These are phyloP conservation scores for Bombyx huttoni DNA, from an alignment of 2,888 invertebrate species.

Conservation along the genomic window DNA sequence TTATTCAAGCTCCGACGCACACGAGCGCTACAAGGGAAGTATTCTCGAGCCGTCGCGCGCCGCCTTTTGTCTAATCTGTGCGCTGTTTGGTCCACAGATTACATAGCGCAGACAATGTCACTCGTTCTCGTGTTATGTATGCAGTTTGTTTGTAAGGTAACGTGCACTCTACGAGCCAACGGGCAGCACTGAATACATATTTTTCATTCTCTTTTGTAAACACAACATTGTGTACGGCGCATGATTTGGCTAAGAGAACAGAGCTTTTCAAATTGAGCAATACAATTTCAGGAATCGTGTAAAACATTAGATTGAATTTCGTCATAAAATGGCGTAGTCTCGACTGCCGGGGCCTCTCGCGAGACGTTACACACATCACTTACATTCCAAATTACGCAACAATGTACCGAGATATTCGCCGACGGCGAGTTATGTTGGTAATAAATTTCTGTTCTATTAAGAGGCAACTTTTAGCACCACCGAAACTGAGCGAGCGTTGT, in stretches of 20 bases:
- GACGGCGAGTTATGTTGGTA: constrained; percentile 7
- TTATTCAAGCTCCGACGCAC: constrained; percentile 9
- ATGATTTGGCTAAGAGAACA: no score
- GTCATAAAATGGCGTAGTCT: constrained; percentile 13
- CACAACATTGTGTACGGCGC: no score
- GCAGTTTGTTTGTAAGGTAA: constrained; percentile 1
- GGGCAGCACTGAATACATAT: neutral
- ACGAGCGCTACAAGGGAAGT: constrained; percentile 1
- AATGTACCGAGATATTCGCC: constrained; percentile 24
- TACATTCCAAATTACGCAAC: constrained; percentile 21
- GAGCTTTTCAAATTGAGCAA: neutral
- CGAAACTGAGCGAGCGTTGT: constrained; percentile 6
- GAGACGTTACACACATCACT: constrained; percentile 16
- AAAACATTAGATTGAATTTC: neutral
- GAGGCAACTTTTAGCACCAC: constrained; percentile 13
- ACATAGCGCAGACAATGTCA: constrained; percentile 2
- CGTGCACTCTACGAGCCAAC: neutral
- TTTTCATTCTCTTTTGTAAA: neutral
- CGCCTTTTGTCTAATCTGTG: constrained; percentile 5
- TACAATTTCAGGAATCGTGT: neutral
- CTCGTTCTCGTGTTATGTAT: neutral
- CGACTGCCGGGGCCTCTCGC: constrained; percentile 2
- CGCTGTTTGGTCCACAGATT: neutral
- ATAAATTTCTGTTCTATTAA: constrained; percentile 20
- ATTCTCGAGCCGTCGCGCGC: constrained; percentile 3